A percentile compares a stretch with the other conserved stretches of the same genome.
phyloP scores from a whole-genome alignment of 2,888 invertebrate species.

The Boloria euphrosyne region DNA sequence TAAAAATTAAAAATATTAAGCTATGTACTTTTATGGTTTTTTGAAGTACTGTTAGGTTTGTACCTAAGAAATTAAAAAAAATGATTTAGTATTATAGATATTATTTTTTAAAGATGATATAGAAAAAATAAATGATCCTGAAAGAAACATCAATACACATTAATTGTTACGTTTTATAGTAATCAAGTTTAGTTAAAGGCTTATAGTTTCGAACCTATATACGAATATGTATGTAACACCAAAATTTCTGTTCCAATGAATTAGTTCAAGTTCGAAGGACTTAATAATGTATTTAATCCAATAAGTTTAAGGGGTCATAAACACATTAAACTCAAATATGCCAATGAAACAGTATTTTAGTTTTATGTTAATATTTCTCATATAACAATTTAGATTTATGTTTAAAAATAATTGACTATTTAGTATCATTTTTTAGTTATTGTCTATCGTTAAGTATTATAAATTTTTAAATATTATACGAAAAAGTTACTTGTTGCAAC shows the following conservation, averaged over 20 bases:
- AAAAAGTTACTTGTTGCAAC: no score
- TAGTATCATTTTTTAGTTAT: no score
- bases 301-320: conserved; percentile 13
- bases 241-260: conserved; percentile 14
- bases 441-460: no score
- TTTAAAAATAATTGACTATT: background rate
- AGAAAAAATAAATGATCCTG: no score
- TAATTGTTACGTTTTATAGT: background rate
- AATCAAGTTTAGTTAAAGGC: background rate
- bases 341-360: conserved; percentile 5
- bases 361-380: background rate
- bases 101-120: no score
- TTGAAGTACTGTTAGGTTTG: no score
- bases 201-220: background rate
- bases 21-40: no score
- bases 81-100: no score
- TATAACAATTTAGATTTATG: background rate
- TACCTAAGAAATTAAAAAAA: no score
- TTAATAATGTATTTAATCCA: conserved; percentile 13
- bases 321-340: conserved; percentile 1
- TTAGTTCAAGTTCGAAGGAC: conserved; percentile 13
- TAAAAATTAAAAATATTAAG: no score
- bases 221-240: background rate
- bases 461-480: no score
- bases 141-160: no score